Conservation (phyloP, 2,113 vertebrate species). For the Podarcis raffonei region DNA sequence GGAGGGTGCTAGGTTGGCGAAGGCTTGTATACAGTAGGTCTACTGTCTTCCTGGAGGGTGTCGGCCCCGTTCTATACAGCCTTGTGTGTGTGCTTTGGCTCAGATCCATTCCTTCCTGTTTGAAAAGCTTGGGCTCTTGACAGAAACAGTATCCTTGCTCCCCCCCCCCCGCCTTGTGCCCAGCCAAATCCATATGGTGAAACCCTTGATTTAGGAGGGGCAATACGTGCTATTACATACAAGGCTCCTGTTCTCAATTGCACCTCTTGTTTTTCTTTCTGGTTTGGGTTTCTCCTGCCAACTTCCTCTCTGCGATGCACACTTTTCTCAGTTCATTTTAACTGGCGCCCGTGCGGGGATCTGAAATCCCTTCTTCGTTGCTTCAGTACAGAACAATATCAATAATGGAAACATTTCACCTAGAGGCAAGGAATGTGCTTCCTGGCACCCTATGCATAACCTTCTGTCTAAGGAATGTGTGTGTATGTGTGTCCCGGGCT, state of each 20-base stretch:
- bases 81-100: background rate
- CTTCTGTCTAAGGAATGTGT: background rate
- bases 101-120: constrained; percentile 14
- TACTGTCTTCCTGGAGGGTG: too few species aligned
- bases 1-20: background rate
- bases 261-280: fast-evolving
- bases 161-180: background rate
- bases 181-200: fast-evolving
- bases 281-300: background rate
- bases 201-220: background rate
- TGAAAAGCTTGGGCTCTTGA: background rate
- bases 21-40: too few species aligned
- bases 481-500: background rate
- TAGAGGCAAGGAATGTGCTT: background rate
- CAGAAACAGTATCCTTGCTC: background rate
- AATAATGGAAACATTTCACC: background rate
- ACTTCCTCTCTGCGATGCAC: background rate
- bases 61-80: background rate
- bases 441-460: background rate
- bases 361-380: background rate
- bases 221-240: background rate
- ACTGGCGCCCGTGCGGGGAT: background rate
- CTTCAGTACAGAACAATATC: background rate
- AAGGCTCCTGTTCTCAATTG: background rate
- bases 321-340: background rate